Evolutionary conservation across 2,113 vertebrate species (phyloP).

Genomic region (Melanostigma gelatinosum): DNA sequence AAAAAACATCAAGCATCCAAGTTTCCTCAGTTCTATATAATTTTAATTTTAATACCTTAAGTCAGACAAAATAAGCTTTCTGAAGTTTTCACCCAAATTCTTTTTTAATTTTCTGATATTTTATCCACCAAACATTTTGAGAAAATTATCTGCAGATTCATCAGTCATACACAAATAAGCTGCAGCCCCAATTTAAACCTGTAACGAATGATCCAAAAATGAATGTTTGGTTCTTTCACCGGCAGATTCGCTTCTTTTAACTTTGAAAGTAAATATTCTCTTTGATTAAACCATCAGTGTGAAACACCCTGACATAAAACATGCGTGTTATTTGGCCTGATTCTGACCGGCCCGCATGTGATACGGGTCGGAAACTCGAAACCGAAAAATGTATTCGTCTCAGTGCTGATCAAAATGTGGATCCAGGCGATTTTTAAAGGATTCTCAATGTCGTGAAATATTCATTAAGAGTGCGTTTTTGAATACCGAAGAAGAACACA

Average conservation of each 20-base stretch:
- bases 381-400: not conserved
- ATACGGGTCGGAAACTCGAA: not conserved
- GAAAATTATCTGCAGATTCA: conserved; percentile 6
- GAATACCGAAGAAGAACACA: not conserved
- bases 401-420: not conserved
- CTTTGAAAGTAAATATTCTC: conserved; percentile 2
- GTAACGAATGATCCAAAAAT: conserved; percentile 12
- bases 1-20: not conserved
- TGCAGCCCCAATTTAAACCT: conserved; percentile 18
- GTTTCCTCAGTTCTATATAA: not conserved
- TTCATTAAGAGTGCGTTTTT: not conserved
- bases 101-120: conserved; percentile 3
- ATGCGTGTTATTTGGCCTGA: not conserved
- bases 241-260: not conserved
- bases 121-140: not conserved
- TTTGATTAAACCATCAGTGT: conserved; percentile 11
- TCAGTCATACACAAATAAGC: conserved; percentile 26
- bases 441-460: not conserved
- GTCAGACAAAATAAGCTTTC: too few relatives aligned
- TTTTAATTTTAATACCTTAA: not conserved
- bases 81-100: too few relatives aligned
- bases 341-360: not conserved
- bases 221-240: not conserved
- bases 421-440: not conserved
- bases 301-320: not conserved